Base-by-base conservation (phyloP, 2,113 vertebrate genomes). In the Boulengeromyrus knoepffleri region DNA sequence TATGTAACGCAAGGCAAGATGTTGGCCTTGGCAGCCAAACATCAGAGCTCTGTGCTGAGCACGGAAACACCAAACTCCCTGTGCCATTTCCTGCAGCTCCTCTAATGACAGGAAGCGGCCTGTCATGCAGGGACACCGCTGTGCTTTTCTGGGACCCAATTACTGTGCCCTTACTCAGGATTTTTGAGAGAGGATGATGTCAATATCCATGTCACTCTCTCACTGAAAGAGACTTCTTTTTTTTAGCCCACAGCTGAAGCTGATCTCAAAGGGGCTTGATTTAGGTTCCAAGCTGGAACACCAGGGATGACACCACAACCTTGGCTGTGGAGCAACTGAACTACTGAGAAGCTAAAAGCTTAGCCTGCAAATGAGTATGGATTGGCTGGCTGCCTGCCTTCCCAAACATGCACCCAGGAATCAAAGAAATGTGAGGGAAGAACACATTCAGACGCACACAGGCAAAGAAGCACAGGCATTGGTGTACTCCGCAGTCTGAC, bases 401-500 rank as follows among this genome's bases (percentile, higher is more conserved):
- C 31, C 31, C 1, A 17, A 19, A 80, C 74, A 42, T 6, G 15
- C 31, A 17, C 13, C 74, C 6, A 80, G 36, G 74, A 42, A 21
- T 80, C 74, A 80, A 13, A 19, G 31, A 39, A 80, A 80, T 19
- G 31, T 39, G 74, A 80, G 36, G 74, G 74, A 53, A 53, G 52
- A 62, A 5, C 8, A 62, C 58, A 27, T 7, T 24, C 2, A 24
- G 98, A 97, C 83, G 66, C 98, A 97, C 93, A 66, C 94, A 62
- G 24, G 58, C 24, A 62, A 21, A 62, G 24, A 3, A 62, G 58
- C 24, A 62, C 95, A 98, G 94, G 97, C 97, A 24, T 98, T 97
- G n/a, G 58, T 88, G 70, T 98, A 97, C 94, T 99, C 97, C 0
- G 97, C 97, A 94, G 94, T 94, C 15, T 97, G 95, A n/a, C 94